A percentile compares a stretch with the other conserved stretches of the same genome.
Evolutionary conservation across 2,888 invertebrate genomes (phyloP).

Genomic region (Drosophila cracens): DNA sequence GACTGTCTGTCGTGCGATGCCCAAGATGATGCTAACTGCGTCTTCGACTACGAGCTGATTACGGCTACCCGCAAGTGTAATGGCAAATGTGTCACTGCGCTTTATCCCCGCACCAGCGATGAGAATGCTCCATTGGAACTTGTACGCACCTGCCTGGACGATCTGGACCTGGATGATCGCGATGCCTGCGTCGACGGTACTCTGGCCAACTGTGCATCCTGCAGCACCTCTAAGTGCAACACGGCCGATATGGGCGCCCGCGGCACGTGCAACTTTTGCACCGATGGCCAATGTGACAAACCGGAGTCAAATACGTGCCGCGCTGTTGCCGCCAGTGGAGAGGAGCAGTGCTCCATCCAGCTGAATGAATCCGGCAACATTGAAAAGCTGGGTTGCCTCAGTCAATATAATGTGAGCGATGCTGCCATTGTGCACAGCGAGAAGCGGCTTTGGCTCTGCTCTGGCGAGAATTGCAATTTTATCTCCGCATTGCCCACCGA

Average conservation of each 20-base stretch:
- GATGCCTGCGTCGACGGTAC: slow-evolving; percentile 54
- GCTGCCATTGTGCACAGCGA: slow-evolving; percentile 44
- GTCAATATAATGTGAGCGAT: slow-evolving; percentile 72
- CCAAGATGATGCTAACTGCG: slow-evolving; percentile 59
- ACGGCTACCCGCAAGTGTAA: slow-evolving; percentile 67
- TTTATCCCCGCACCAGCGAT: slow-evolving; percentile 76
- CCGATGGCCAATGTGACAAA: slow-evolving; percentile 66
- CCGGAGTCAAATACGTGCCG: slow-evolving; percentile 63
- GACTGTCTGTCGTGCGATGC: slow-evolving; percentile 78
- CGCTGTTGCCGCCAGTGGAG: slow-evolving; percentile 52
- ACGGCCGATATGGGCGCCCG: slow-evolving; percentile 65
- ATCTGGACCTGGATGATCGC: slow-evolving; percentile 76
- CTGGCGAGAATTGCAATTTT: slow-evolving; percentile 77
- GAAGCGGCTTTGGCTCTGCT: slow-evolving; percentile 74
- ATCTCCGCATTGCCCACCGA: slow-evolving; percentile 57
- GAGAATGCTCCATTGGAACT: slow-evolving; percentile 66
- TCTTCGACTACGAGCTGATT: slow-evolving; percentile 52
- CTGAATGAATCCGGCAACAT: slow-evolving; percentile 57
- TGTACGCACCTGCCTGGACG: slow-evolving; percentile 78
- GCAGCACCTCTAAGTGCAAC: slow-evolving; percentile 67
- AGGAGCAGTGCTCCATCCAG: slow-evolving; percentile 76
- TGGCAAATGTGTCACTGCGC: slow-evolving; percentile 77
- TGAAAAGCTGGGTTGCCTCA: slow-evolving; percentile 75
- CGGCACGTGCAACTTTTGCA: slow-evolving; percentile 72
- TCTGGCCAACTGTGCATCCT: slow-evolving; percentile 65